Conservation (phyloP, 2,797 vertebrate genomes). For the Microctenopoma steveboyesi region DNA sequence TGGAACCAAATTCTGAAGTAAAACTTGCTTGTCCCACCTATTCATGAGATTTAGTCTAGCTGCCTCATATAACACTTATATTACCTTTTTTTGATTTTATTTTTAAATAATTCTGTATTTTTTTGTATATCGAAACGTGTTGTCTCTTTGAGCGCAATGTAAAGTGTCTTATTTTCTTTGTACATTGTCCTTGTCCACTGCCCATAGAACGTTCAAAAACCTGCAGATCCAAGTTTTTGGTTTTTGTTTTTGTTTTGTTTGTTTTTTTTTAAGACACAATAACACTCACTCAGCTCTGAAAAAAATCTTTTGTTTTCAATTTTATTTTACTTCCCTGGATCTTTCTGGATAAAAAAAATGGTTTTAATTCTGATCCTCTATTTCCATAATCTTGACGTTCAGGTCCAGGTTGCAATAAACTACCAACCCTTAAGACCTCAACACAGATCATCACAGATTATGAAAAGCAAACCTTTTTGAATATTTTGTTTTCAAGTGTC, state of each 20-base stretch:
- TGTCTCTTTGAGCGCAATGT: constrained; percentile 59
- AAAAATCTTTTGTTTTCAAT: background rate
- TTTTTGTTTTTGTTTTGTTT: background rate
- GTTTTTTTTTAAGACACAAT: constrained; percentile 1
- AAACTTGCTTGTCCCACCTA: constrained; percentile 27
- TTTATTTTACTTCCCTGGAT: background rate
- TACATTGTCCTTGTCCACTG: constrained; percentile 44
- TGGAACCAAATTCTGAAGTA: constrained; percentile 29
- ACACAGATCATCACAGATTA: constrained; percentile 18
- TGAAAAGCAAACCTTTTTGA: constrained; percentile 8
- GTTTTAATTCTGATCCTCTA: background rate
- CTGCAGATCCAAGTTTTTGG: constrained; percentile 37
- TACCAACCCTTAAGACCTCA: constrained; percentile 15
- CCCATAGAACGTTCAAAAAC: constrained; percentile 40
- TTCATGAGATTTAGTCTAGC: constrained; percentile 40
- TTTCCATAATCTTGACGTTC: constrained; percentile 30
- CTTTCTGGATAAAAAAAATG: constrained; percentile 5
- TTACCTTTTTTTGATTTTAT: constrained; percentile 50
- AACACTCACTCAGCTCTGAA: constrained; percentile 51
- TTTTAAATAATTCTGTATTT: constrained; percentile 59
- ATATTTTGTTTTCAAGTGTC: constrained; percentile 23
- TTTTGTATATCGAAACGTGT: constrained; percentile 75
- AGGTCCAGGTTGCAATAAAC: constrained; percentile 10
- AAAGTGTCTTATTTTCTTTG: constrained; percentile 73
- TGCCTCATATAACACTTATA: constrained; percentile 42